phyloP scores from a whole-genome alignment of 2,888 invertebrate genomes.

The Acanthosepion esculentum region DNA sequence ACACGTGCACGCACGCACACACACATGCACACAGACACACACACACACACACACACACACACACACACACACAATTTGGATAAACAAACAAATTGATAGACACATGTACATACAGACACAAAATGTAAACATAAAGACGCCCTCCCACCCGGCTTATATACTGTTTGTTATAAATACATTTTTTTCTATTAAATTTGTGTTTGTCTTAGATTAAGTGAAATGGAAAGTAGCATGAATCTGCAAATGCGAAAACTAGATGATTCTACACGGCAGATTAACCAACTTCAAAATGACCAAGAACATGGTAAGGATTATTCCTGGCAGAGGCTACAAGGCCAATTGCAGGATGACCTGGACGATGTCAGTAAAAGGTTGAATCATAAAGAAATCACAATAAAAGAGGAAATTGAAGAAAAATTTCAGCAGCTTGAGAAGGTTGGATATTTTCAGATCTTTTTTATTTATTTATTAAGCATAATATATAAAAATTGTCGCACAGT shows the following conservation, averaged over 20 bases:
- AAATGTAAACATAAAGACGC: too few species aligned
- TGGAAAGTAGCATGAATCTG: conserved; percentile 64
- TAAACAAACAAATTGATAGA: too few species aligned
- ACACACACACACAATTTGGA: too few species aligned
- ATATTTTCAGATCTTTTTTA: not conserved
- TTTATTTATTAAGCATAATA: too few species aligned
- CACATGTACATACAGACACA: too few species aligned
- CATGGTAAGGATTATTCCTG: conserved; percentile 70
- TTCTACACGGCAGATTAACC: conserved; percentile 70
- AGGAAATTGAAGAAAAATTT: conserved; percentile 71
- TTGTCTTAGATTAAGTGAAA: conserved; percentile 54
- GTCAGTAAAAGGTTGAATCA: conserved; percentile 69
- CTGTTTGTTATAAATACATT: not conserved
- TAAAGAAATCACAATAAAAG: conserved; percentile 73
- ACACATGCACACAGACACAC: too few species aligned
- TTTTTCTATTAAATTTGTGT: not conserved
- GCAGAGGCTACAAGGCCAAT: conserved; percentile 65
- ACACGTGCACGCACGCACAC: too few species aligned
- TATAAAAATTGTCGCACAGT: too few species aligned
- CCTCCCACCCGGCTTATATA: fast-evolving
- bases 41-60: too few species aligned
- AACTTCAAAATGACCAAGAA: conserved; percentile 70
- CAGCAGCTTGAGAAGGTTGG: conserved; percentile 71
- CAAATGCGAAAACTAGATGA: conserved; percentile 72
- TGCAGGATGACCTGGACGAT: conserved; percentile 72